Evolutionary conservation across 2,888 invertebrate species (phyloP).

Genomic region (Ectemnius cavifrons): DNA sequence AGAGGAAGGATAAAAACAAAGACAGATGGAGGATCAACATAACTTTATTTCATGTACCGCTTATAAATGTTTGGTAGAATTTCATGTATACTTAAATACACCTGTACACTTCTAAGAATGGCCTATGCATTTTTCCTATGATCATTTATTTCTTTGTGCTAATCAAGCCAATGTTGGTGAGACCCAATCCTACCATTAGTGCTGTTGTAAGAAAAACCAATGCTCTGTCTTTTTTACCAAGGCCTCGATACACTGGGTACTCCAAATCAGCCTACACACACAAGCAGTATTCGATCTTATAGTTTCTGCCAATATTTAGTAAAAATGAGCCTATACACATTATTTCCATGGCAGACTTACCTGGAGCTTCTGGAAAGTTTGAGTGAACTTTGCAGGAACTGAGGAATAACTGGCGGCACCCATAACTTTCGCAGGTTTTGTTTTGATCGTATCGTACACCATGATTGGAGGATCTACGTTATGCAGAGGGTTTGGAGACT

Average conservation of each 20-base stretch:
- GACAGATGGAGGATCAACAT: too few relatives aligned
- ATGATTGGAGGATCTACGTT: constrained; percentile 55
- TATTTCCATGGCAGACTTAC: constrained; percentile 18
- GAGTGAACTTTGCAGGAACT: constrained; percentile 23
- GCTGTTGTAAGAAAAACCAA: constrained; percentile 75
- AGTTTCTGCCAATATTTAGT: background rate
- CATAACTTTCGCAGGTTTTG: constrained; percentile 30
- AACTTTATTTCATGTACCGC: too few relatives aligned
- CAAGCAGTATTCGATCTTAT: background rate
- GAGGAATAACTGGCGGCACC: constrained; percentile 13
- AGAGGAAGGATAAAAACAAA: too few relatives aligned
- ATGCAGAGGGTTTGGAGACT: constrained; percentile 60
- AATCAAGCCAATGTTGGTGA: too few relatives aligned
- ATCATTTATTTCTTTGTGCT: too few relatives aligned
- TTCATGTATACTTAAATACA: too few relatives aligned
- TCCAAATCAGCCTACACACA: constrained; percentile 64
- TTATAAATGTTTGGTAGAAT: too few relatives aligned
- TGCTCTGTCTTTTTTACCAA: constrained; percentile 57
- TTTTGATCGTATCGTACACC: constrained; percentile 58
- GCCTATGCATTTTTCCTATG: too few relatives aligned
- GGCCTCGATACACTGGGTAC: constrained; percentile 51
- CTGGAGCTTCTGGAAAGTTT: constrained; percentile 28
- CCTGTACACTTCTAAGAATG: too few relatives aligned
- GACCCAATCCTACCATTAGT: accelerated
- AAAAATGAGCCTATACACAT: background rate